Evolutionary conservation across 2,888 invertebrate species (phyloP).

Genomic region (Drosophila affinis): DNA sequence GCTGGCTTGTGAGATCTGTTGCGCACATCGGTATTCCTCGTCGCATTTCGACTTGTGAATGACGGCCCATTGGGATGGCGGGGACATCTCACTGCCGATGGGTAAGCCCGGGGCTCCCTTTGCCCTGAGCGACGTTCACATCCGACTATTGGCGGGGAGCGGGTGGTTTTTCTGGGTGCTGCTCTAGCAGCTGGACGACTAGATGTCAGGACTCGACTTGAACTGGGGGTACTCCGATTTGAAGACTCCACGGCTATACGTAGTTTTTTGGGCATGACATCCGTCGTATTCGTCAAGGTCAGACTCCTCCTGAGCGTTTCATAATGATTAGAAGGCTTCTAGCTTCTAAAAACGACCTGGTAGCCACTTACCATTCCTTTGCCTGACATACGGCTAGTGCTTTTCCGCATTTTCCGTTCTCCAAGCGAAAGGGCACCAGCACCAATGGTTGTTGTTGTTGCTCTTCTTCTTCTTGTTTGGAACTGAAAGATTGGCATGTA

Average conservation of each 20-base stretch:
- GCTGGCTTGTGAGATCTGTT: neutral
- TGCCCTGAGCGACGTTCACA: neutral
- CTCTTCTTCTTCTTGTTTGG: neutral
- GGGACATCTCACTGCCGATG: neutral
- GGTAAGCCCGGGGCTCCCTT: neutral
- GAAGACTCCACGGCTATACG: neutral
- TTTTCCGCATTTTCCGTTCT: neutral
- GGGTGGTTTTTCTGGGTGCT: neutral
- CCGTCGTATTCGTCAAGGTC: neutral
- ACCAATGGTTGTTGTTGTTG: neutral
- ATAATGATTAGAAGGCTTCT: no score
- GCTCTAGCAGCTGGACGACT: neutral
- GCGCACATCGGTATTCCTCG: neutral
- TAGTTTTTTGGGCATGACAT: neutral
- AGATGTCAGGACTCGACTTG: neutral
- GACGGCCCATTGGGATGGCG: neutral
- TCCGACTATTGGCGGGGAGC: neutral
- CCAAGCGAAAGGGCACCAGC: neutral
- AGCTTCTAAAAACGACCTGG: neutral
- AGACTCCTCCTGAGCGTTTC: neutral
- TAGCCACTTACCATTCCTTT: neutral
- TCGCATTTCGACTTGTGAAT: neutral
- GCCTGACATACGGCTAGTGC: neutral
- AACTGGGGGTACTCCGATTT: neutral
- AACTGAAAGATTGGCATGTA: neutral